These are phyloP conservation scores for Myrmophylax atrothorax DNA, from an alignment of 2,113 vertebrate species.

Conservation along the genomic window DNA sequence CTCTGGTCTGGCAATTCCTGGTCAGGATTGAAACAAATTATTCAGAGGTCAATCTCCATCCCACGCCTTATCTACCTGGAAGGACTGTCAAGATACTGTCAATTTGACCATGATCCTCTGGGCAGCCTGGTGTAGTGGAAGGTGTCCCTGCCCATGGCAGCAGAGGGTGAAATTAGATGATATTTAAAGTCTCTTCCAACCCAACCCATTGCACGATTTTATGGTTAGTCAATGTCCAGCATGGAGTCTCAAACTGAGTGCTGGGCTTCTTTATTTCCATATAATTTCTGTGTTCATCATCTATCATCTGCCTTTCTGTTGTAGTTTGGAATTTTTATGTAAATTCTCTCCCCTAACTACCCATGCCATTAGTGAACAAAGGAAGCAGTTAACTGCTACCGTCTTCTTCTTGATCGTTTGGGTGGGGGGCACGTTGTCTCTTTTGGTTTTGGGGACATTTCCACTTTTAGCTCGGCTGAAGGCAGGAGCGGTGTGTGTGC, in stretches of 20 bases:
- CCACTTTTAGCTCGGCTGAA: no score
- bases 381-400: no score
- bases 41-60: neutral
- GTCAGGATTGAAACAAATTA: neutral
- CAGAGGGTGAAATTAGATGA: neutral
- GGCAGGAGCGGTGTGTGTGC: no score
- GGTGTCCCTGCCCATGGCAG: neutral
- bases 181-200: neutral
- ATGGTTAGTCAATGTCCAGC: neutral
- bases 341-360: no score
- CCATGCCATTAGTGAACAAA: no score
- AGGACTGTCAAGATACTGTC: neutral
- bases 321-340: no score
- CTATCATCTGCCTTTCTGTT: neutral
- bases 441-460: no score
- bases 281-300: neutral
- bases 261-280: neutral
- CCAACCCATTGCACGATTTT: neutral
- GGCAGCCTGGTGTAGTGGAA: neutral
- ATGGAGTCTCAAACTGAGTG: accelerated
- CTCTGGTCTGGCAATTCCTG: neutral
- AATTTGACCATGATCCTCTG: neutral
- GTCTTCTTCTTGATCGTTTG: no score
- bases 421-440: no score
- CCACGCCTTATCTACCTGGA: neutral